A percentile compares a stretch with the other conserved stretches of the same genome.
These are phyloP conservation scores for Stegophylla sp. DNA, from an alignment of 2,888 invertebrate species.

Conservation along the genomic window DNA sequence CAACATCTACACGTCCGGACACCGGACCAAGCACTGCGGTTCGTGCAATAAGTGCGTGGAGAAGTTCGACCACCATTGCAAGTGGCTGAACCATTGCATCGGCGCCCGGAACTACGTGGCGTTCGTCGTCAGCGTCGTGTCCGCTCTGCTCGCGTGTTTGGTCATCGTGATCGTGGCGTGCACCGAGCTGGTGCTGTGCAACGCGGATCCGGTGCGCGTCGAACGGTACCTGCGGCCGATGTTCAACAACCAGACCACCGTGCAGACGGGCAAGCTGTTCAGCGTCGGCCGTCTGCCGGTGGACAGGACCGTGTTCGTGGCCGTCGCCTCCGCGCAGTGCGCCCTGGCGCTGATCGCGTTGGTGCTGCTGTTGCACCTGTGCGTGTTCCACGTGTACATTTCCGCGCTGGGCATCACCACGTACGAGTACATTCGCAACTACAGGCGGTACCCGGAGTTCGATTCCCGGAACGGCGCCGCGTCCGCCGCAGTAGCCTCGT, in stretches of 20 bases:
- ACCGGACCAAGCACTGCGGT: slow-evolving; percentile 91
- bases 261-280: slow-evolving; percentile 61
- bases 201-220: slow-evolving; percentile 69
- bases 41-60: slow-evolving; percentile 97
- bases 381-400: slow-evolving; percentile 88
- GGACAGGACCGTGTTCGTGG: slow-evolving; percentile 66
- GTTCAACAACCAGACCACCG: slow-evolving; percentile 60
- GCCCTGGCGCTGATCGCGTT: slow-evolving; percentile 78
- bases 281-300: slow-evolving; percentile 60
- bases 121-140: slow-evolving; percentile 81
- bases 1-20: slow-evolving; percentile 77
- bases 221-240: slow-evolving; percentile 65
- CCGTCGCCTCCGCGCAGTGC: slow-evolving; percentile 72
- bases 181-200: slow-evolving; percentile 74
- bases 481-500: slow-evolving; percentile 1
- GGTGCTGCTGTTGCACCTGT: slow-evolving; percentile 80
- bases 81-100: slow-evolving; percentile 98
- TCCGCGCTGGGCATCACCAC: slow-evolving; percentile 84
- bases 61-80: slow-evolving; percentile 96
- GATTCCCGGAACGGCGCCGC: slow-evolving; percentile 51
- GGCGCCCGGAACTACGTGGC: slow-evolving; percentile 87
- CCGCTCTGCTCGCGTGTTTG: slow-evolving; percentile 77
- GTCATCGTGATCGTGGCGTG: slow-evolving; percentile 76
- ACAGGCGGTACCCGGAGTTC: slow-evolving; percentile 61
- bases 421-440: slow-evolving; percentile 80